Evolutionary conservation across 2,797 vertebrate genomes (phyloP).

Genomic region (Carapus acus): DNA sequence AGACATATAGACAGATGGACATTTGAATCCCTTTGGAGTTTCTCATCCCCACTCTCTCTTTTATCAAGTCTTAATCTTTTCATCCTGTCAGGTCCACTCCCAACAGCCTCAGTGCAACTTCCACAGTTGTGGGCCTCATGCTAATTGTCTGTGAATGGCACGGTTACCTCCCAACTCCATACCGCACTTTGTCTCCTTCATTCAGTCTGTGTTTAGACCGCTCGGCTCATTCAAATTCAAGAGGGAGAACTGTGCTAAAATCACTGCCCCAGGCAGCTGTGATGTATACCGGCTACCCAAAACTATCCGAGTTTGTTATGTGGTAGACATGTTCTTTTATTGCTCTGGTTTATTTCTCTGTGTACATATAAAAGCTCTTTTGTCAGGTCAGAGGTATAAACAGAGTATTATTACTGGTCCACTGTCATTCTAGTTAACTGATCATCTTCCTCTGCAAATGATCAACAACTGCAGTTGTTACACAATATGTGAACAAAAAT

Average conservation of each 20-base stretch:
- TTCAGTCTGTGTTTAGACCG: slow-evolving; percentile 47
- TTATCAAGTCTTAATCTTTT: slow-evolving; percentile 76
- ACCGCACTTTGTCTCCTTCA: slow-evolving; percentile 73
- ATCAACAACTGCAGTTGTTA: slow-evolving; percentile 11
- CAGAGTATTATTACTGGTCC: too few relatives aligned
- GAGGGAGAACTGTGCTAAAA: slow-evolving; percentile 46
- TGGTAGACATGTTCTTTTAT: too few relatives aligned
- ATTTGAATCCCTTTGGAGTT: slow-evolving; percentile 61
- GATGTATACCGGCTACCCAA: slow-evolving; percentile 25
- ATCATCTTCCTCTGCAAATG: too few relatives aligned
- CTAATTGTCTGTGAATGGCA: slow-evolving; percentile 77
- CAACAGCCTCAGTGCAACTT: slow-evolving; percentile 61
- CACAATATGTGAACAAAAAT: slow-evolving; percentile 27
- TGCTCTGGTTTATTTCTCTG: too few relatives aligned
- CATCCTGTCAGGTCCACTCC: slow-evolving; percentile 68
- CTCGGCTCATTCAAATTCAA: slow-evolving; percentile 61
- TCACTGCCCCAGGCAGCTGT: slow-evolving; percentile 42
- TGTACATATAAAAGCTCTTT: too few relatives aligned
- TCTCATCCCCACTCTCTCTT: slow-evolving; percentile 79
- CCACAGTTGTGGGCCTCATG: slow-evolving; percentile 77
- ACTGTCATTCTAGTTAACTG: slow-evolving; percentile 17
- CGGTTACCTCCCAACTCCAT: slow-evolving; percentile 76
- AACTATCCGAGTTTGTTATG: too few relatives aligned
- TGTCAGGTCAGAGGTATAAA: slow-evolving; percentile 23
- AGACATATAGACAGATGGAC: too few relatives aligned